Evolutionary conservation across 2,797 vertebrate genomes (phyloP), one percentile per base, ranked within the genome.

Genomic region (Poeciliopsis gracilis): DNA sequence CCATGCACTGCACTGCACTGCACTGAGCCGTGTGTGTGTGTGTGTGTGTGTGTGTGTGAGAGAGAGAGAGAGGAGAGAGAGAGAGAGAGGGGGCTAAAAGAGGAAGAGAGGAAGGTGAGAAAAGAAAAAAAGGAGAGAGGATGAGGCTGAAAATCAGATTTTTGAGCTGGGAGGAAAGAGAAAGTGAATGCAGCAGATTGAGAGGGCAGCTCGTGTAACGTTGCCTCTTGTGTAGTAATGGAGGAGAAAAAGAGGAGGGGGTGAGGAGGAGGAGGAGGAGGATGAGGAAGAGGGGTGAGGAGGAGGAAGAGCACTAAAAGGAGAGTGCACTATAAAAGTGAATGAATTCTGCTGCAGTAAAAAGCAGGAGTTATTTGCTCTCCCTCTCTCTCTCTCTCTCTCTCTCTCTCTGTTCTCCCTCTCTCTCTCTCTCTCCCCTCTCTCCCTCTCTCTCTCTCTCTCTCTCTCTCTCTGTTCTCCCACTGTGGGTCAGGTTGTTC

Each of bases 321-420:
- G 84, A 93, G 88, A 87, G 89, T 83, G 90, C 81, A 76, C 91
- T 87, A 88, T 92, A 91, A 93, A 94, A 93, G 87, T 94, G 88
- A 95, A 92, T 94, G 92, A 90, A 93, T 94, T 94, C 90, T 91
- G 92, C 94, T 95, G 95, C 95, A 94, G 95, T 94, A 92, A 94
- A 93, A 91, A 91, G 59, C 82, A 72, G 71, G 80, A 91, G 79
- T 90, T 90, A 86, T 90, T 91, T 82, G 53, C 83, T 30, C 82
- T 36, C 81, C 72, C 81, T 7, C 36, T 76, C 82, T 13, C 61
- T 36, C 61, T 0, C 51, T 66, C 81, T 25, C 81, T 74, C 82
- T n/a, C 83, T n/a, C 63, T 5, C 20, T 11, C 84, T 18, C 81
- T 36, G n/a, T n/a, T n/a, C n/a, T n/a, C n/a, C n/a, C 80, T 75